A percentile compares a stretch with the other conserved stretches of the same genome.
Evolutionary conservation across 2,113 vertebrate species (phyloP).

Genomic region (Cariama cristata): DNA sequence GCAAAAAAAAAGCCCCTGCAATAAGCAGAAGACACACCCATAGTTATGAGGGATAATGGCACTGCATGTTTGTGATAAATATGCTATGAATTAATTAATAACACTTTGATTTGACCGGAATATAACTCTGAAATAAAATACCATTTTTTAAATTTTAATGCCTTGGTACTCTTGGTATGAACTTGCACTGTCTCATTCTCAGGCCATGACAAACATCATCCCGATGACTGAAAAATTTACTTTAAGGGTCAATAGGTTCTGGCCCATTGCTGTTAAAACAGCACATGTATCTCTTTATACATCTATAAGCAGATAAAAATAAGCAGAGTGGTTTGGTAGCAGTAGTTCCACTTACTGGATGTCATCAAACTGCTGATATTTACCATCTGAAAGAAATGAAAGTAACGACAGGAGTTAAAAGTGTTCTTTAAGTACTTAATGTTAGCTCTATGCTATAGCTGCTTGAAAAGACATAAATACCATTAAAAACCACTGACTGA

Average conservation of each 20-base stretch:
- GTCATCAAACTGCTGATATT: conserved; percentile 17
- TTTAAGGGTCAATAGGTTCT: neutral
- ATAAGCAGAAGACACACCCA: neutral
- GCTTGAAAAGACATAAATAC: conserved; percentile 31
- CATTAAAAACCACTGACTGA: conserved; percentile 9
- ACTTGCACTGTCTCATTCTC: neutral
- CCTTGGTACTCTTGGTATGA: neutral
- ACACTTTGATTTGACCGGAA: neutral
- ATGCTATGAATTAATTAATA: neutral
- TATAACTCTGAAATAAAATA: neutral
- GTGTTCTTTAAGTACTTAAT: neutral
- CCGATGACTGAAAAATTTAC: neutral
- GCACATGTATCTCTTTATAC: neutral
- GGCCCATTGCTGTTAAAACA: neutral
- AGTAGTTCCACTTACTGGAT: neutral
- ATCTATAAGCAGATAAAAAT: neutral
- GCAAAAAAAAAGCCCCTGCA: rapidly evolving
- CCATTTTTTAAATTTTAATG: rapidly evolving
- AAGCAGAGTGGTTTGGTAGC: neutral
- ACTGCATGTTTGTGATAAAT: neutral
- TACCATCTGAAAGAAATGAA: conserved; percentile 13
- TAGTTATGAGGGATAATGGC: neutral
- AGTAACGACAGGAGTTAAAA: conserved; percentile 26
- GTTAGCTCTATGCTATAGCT: neutral
- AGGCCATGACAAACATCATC: neutral